Percentiles rank a stretch among this genome's conserved stretches.
These are phyloP conservation scores for Paratrypauchen microcephalus DNA, from an alignment of 2,797 vertebrate species.

Conservation along the genomic window DNA sequence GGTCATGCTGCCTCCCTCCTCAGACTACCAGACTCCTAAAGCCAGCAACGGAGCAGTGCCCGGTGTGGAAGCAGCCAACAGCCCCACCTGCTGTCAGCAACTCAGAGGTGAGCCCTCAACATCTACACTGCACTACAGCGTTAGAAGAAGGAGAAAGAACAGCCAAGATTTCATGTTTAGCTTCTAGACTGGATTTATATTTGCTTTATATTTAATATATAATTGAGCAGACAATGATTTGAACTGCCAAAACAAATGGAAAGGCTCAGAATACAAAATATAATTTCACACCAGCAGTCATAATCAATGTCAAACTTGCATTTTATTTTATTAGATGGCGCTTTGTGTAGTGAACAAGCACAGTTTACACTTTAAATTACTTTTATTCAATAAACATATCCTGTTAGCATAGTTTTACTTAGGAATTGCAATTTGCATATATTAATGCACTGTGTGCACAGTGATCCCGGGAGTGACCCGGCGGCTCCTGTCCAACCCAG, in stretches of 20 bases:
- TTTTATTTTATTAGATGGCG: no score
- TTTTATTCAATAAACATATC: no score
- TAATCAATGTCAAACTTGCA: no score
- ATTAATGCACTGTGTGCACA: constrained; percentile 41
- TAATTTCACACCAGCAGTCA: background rate
- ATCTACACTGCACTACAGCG: background rate
- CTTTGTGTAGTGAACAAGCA: no score
- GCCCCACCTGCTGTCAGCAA: constrained; percentile 92
- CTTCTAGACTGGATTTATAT: no score
- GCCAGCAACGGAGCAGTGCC: constrained; percentile 86
- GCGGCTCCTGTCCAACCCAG: constrained; percentile 94
- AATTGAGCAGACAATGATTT: background rate
- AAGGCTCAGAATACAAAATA: background rate
- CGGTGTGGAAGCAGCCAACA: constrained; percentile 78
- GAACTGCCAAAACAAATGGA: background rate
- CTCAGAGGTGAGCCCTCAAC: constrained; percentile 83
- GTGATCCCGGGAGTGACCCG: constrained; percentile 98
- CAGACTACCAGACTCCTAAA: constrained; percentile 85
- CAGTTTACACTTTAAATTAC: no score
- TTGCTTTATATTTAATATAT: background rate
- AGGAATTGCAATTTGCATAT: no score
- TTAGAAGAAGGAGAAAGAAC: background rate
- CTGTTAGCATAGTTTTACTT: no score
- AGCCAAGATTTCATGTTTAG: no score
- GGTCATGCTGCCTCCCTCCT: constrained; percentile 86